These are phyloP conservation scores for Cebus imitator DNA, from an alignment of 2,113 vertebrate genomes.

Conservation along the genomic window DNA sequence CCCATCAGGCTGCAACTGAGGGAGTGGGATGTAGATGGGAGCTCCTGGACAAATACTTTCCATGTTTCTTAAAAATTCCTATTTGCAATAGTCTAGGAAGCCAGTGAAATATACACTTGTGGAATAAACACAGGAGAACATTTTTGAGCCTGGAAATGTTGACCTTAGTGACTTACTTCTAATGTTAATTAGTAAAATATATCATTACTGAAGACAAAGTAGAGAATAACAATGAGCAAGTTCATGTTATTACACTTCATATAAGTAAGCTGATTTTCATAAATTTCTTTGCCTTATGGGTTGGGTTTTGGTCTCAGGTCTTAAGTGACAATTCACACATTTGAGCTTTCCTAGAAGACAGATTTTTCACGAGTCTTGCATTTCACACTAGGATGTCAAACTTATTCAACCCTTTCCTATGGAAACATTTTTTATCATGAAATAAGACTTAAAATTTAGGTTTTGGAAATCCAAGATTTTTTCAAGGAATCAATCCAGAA, in stretches of 20 bases:
- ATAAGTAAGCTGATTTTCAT: background rate
- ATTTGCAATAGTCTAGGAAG: conserved; percentile 32
- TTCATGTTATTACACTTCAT: conserved; percentile 37
- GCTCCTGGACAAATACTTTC: background rate
- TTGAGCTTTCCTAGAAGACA: conserved; percentile 11
- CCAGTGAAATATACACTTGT: background rate
- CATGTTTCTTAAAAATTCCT: background rate
- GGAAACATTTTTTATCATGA: conserved; percentile 6
- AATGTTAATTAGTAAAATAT: conserved; percentile 41
- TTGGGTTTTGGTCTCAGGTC: conserved; percentile 27
- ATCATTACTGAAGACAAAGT: conserved; percentile 29
- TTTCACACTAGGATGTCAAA: conserved; percentile 8
- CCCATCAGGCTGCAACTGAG: background rate
- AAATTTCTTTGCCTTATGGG: background rate
- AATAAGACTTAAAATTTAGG: conserved; percentile 26
- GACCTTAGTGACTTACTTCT: conserved; percentile 23
- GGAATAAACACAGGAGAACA: background rate
- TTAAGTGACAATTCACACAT: conserved; percentile 33
- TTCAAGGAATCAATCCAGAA: conserved; percentile 6
- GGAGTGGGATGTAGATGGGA: background rate
- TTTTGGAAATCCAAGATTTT: conserved; percentile 43
- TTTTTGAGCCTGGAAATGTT: conserved; percentile 25
- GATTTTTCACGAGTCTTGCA: conserved; percentile 27
- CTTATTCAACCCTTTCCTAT: background rate
- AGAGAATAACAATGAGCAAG: conserved; percentile 21